Conservation (phyloP, 2,888 invertebrate species). For the Blomia tropicalis region DNA sequence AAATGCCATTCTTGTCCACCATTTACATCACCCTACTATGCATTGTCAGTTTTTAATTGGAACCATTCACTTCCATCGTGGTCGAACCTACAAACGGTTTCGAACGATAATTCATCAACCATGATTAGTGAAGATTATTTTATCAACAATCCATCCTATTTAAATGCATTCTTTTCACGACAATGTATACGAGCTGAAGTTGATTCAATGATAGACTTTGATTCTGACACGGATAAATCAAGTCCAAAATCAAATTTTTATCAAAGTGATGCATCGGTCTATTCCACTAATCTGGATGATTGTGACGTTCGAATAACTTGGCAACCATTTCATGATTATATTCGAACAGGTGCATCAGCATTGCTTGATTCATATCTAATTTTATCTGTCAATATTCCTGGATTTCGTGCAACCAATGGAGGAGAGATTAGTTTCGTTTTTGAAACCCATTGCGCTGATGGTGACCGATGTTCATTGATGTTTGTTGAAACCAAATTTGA, state of each 20-base stretch:
- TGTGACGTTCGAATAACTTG: slow-evolving; percentile 39
- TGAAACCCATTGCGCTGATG: slow-evolving; percentile 40
- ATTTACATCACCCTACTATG: slow-evolving; percentile 42
- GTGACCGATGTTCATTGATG: slow-evolving; percentile 40
- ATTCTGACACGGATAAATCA: background rate
- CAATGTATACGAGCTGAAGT: slow-evolving; percentile 5
- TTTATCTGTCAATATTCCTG: slow-evolving; percentile 38
- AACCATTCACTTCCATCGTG: slow-evolving; percentile 1
- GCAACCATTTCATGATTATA: slow-evolving; percentile 40
- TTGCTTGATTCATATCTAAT: slow-evolving; percentile 40
- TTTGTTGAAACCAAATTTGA: slow-evolving; percentile 35
- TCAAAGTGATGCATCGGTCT: background rate
- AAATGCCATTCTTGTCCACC: slow-evolving; percentile 38
- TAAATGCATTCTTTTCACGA: slow-evolving; percentile 6
- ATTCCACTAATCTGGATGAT: background rate
- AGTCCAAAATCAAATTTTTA: background rate
- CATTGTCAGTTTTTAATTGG: slow-evolving; percentile 40
- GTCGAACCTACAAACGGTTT: slow-evolving; percentile 34
- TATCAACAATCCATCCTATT: background rate
- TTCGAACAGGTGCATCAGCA: slow-evolving; percentile 41
- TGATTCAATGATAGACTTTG: background rate
- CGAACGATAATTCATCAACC: slow-evolving; percentile 32
- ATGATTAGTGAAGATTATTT: slow-evolving; percentile 34
- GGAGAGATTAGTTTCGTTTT: slow-evolving; percentile 41
- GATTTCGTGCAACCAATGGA: slow-evolving; percentile 38